Base-by-base conservation (phyloP, 2,797 vertebrate species). In the Diplodus puntazzo region DNA sequence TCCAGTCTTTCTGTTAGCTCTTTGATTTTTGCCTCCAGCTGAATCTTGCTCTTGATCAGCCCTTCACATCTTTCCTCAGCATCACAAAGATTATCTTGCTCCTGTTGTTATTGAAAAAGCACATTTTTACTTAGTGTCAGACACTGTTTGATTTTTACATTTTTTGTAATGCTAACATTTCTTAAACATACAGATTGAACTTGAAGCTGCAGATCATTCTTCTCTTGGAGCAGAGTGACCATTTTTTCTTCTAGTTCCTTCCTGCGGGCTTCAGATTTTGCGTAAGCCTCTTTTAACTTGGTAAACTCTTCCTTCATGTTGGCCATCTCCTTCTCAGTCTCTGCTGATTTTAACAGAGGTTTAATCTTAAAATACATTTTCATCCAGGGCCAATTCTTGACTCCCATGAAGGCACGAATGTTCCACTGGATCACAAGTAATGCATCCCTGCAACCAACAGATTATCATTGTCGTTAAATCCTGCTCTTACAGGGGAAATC, bases 341-440 rank as follows among this genome's bases (percentile, higher is more conserved):
- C 97, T 1, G 97, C 97, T 0, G 96, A 97, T 87, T 95, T 97
- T 50, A 98, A 23, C 48, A 98, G 89, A 0, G 97, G 97, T 78
- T 98, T 98, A 71, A 98, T 98, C 90, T 98, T 98, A 80, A 98
- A 98, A 77, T 89, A 98, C 42, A 98, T 90, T 85, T 94, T 98
- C 97, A 98, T 98, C 97, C 97, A 98, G 0, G 97, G 97, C 97
- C 97, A 98, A 43, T 97, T 97, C 88, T 98, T 98, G 89, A 98
- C 97, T 18, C 94, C 95, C 96, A 98, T 98, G 91, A 98, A 97
- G 23, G 97, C 94, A 11, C 97, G 94, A 20, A 98, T 93, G 85
- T 98, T 98, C 95, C 96, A 97, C 67, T 97, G 96, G 78, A 97
- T 96, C 3, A 96, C 92, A 45, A 96, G 81, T 18, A 97, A 78